Conservation (phyloP, 2,797 vertebrate species). For the Syncerus caffer region DNA sequence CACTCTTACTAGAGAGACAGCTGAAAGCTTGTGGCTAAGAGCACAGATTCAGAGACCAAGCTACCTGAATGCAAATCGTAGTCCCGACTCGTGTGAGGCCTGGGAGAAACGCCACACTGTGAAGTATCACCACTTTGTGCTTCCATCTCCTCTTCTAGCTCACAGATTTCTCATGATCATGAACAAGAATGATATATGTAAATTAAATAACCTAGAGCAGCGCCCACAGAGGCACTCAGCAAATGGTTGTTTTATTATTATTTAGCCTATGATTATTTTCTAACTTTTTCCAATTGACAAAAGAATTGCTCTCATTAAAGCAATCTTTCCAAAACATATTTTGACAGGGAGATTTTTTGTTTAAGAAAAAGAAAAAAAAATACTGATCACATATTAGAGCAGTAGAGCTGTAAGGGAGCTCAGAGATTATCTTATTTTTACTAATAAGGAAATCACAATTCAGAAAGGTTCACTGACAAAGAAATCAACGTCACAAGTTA, state of each 20-base stretch:
- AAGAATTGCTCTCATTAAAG: background rate
- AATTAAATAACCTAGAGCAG: background rate
- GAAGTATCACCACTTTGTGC: background rate
- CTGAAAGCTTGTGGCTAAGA: background rate
- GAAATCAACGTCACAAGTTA: background rate
- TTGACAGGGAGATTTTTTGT: background rate
- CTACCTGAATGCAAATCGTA: background rate
- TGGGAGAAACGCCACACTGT: background rate
- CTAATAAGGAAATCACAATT: background rate
- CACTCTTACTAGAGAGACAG: background rate
- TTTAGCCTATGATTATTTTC: background rate
- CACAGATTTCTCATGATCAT: background rate
- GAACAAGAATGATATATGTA: background rate
- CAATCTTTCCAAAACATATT: background rate
- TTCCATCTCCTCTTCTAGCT: background rate
- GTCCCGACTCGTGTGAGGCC: background rate
- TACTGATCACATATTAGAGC: background rate
- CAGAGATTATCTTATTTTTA: background rate
- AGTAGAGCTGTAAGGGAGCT: background rate
- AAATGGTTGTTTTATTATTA: background rate
- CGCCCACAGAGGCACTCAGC: background rate
- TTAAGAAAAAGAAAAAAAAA: background rate
- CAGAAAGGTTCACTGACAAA: background rate
- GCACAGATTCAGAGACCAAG: background rate
- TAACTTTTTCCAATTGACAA: background rate